These are phyloP conservation scores for Sceliomorpha sp. DNA, from an alignment of 2,888 invertebrate species.

Conservation along the genomic window DNA sequence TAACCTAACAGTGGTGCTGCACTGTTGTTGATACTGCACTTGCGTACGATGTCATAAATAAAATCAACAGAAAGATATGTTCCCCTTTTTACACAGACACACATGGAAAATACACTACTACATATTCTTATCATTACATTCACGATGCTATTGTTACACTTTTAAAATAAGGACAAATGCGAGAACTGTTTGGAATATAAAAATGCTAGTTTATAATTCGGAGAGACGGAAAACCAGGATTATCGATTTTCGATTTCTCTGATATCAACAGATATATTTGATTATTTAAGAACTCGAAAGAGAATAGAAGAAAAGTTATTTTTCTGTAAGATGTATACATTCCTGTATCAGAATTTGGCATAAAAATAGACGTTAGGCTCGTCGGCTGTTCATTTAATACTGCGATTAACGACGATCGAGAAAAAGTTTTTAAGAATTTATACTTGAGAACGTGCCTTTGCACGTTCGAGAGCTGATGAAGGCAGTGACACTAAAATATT, in stretches of 20 bases:
- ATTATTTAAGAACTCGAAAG: constrained; percentile 47
- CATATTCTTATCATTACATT: constrained; percentile 38
- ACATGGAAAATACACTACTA: constrained; percentile 20
- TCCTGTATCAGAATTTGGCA: constrained; percentile 63
- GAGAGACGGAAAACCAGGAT: constrained; percentile 32
- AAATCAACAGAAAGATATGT: constrained; percentile 6
- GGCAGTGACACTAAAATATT: too few relatives aligned
- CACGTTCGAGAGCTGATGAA: constrained; percentile 32
- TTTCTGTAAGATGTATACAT: constrained; percentile 67
- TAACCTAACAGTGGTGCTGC: constrained; percentile 45
- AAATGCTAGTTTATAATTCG: constrained; percentile 44
- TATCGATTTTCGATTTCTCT: constrained; percentile 36
- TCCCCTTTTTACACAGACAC: constrained; percentile 17
- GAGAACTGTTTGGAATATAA: constrained; percentile 47
- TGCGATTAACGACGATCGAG: constrained; percentile 20
- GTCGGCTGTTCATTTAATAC: constrained; percentile 34
- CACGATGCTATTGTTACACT: constrained; percentile 55
- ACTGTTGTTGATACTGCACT: constrained; percentile 41
- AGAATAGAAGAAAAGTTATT: constrained; percentile 42
- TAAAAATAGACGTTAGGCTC: constrained; percentile 40
- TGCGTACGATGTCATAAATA: constrained; percentile 16
- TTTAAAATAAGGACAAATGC: constrained; percentile 55
- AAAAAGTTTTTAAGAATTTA: constrained; percentile 1
- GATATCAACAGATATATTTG: constrained; percentile 52
- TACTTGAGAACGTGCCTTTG: constrained; percentile 20